Percentiles rank a stretch among this genome's conserved stretches.
These are phyloP conservation scores for Apodemus agrarius DNA, from an alignment of 2,797 vertebrate species.

Conservation along the genomic window DNA sequence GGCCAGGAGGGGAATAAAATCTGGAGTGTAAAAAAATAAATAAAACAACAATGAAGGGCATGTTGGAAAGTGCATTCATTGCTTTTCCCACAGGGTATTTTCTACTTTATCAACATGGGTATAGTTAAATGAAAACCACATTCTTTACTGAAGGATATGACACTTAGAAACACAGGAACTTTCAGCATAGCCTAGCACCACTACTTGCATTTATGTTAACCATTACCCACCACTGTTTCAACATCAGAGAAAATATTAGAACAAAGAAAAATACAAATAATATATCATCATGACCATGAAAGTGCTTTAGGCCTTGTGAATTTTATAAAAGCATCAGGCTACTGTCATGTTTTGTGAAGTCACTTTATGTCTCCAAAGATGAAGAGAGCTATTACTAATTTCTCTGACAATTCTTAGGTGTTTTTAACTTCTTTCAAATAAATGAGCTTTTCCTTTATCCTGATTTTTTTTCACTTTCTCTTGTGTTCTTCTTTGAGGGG, in stretches of 20 bases:
- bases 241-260: neutral
- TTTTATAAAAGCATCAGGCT: neutral
- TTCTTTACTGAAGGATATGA: neutral
- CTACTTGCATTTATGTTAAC: neutral
- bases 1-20: too few relatives aligned
- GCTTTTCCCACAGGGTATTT: neutral
- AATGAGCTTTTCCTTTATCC: neutral
- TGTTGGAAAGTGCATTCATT: neutral
- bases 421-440: neutral
- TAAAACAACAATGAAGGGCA: too few relatives aligned
- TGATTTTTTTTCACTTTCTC: neutral
- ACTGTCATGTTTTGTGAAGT: neutral
- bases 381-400: neutral
- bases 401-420: neutral
- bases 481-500: neutral
- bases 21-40: too few relatives aligned
- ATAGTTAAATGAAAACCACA: conserved; percentile 32
- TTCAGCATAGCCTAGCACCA: neutral
- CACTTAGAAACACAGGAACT: neutral
- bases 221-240: neutral
- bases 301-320: neutral
- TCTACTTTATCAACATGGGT: neutral
- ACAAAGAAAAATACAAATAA: neutral
- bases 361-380: neutral
- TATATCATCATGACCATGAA: neutral